phyloP scores from a whole-genome alignment of 2,113 vertebrate species.

The Morphnarchus princeps region DNA sequence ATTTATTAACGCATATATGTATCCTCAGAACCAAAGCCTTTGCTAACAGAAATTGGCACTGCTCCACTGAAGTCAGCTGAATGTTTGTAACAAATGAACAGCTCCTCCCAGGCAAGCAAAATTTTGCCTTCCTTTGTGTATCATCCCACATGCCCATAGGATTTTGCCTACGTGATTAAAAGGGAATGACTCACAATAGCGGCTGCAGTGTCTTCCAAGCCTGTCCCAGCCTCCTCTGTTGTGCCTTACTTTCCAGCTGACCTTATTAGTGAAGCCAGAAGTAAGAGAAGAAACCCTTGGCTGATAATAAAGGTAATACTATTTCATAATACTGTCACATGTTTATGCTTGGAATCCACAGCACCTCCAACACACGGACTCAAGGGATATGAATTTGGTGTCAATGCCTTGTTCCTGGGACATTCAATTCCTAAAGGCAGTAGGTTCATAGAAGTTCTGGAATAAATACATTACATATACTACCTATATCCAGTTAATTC shows the following conservation, averaged over 20 bases:
- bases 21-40: neutral
- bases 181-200: slow-evolving; percentile 24
- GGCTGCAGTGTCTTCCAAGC: neutral
- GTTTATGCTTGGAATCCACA: neutral
- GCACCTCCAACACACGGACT: neutral
- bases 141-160: slow-evolving; percentile 37
- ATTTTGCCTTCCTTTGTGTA: slow-evolving; percentile 39
- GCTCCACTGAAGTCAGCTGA: slow-evolving; percentile 32
- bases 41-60: slow-evolving; percentile 16
- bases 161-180: slow-evolving; percentile 16
- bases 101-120: slow-evolving; percentile 38
- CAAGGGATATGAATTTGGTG: neutral
- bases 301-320: neutral
- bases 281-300: neutral
- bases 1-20: neutral
- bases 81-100: slow-evolving; percentile 37
- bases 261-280: neutral
- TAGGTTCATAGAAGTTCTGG: neutral
- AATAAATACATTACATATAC: neutral
- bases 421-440: neutral
- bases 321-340: neutral
- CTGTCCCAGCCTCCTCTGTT: neutral
- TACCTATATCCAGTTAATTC: neutral
- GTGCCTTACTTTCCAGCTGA: neutral
- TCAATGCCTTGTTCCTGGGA: neutral